Evolutionary conservation across 2,113 vertebrate genomes (phyloP).

Genomic region (Pollimyrus isidori): DNA sequence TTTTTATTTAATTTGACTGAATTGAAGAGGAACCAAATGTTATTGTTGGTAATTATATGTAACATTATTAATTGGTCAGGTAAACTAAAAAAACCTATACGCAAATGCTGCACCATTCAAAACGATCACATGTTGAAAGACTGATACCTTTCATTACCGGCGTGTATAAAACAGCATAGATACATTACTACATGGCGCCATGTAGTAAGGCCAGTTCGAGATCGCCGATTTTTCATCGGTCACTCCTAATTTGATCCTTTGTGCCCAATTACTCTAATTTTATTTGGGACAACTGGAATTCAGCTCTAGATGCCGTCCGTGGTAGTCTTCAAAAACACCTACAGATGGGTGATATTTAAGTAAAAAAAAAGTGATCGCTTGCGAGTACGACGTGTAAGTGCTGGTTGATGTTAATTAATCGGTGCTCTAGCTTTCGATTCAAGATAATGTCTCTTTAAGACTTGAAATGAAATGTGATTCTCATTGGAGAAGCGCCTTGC

Average conservation of each 20-base stretch:
- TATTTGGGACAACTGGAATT: neutral
- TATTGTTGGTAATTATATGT: neutral
- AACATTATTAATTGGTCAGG: neutral
- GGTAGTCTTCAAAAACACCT: neutral
- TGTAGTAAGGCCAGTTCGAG: neutral
- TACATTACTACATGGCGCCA: neutral
- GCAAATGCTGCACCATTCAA: neutral
- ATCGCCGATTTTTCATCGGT: neutral
- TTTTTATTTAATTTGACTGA: neutral
- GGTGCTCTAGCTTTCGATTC: neutral
- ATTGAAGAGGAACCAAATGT: neutral
- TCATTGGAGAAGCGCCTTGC: slow-evolving; percentile 14
- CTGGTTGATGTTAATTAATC: neutral
- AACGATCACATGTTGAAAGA: neutral
- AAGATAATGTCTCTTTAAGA: slow-evolving; percentile 19
- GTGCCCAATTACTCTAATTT: neutral
- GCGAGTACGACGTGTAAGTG: neutral
- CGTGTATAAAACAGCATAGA: neutral
- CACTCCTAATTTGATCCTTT: neutral
- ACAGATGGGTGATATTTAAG: neutral
- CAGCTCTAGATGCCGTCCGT: neutral
- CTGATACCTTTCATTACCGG: neutral
- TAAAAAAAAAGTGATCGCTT: neutral
- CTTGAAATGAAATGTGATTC: neutral
- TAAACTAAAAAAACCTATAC: neutral